Conservation (phyloP, 2,797 vertebrate species). For the Sparus aurata region DNA sequence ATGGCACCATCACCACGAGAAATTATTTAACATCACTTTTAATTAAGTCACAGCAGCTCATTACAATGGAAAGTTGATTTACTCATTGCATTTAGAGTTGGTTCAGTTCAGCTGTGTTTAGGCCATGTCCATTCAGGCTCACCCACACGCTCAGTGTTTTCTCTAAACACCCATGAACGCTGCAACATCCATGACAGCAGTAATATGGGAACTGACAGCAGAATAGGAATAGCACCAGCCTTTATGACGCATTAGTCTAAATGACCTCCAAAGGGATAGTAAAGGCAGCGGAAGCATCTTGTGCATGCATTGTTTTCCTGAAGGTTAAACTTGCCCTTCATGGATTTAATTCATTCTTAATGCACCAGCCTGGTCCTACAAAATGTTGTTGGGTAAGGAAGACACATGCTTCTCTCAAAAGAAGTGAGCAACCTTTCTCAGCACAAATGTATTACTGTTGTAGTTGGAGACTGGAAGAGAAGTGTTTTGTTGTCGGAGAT, state of each 20-base stretch:
- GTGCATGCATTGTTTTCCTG: conserved; percentile 32
- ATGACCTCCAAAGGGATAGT: conserved; percentile 63
- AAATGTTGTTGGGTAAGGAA: conserved; percentile 22
- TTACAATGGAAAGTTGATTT: conserved; percentile 78
- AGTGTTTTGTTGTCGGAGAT: not conserved
- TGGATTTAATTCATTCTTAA: conserved; percentile 65
- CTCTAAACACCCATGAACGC: conserved; percentile 45
- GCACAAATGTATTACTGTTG: not conserved
- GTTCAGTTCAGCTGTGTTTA: conserved; percentile 62
- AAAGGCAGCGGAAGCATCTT: conserved; percentile 28
- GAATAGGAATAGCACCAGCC: conserved; percentile 61
- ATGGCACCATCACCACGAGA: conserved; percentile 65
- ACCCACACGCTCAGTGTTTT: conserved; percentile 10
- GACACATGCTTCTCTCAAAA: conserved; percentile 15
- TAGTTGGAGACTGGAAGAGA: not conserved
- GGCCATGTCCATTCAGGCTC: conserved; percentile 41
- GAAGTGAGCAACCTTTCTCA: conserved; percentile 22
- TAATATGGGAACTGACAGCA: conserved; percentile 72
- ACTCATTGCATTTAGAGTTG: conserved; percentile 63
- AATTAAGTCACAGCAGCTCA: conserved; percentile 81
- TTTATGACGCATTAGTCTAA: conserved; percentile 57
- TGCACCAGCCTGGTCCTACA: conserved; percentile 20
- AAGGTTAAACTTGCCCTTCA: conserved; percentile 69
- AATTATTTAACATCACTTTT: conserved; percentile 85
- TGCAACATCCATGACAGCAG: conserved; percentile 58